These are phyloP conservation scores for Heliothis virescens DNA, from an alignment of 1,140 invertebrate species.

Conservation along the genomic window DNA sequence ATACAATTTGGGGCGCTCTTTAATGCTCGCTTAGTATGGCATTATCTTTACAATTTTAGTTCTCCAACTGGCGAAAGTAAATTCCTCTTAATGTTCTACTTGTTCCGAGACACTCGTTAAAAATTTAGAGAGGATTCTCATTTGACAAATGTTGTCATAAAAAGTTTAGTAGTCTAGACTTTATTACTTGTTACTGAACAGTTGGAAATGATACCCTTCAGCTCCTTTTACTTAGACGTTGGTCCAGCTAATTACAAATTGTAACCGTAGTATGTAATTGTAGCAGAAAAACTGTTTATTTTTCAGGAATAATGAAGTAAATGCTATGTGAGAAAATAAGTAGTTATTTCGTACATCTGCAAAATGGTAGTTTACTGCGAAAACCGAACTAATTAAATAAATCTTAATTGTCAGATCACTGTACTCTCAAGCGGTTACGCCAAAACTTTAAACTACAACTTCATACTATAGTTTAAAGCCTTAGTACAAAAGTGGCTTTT, in stretches of 20 bases:
- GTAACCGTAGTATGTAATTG: background rate
- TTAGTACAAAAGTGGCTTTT: too few relatives aligned
- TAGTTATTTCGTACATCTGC: background rate
- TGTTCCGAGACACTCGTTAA: conserved; percentile 37
- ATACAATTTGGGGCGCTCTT: conserved; percentile 71
- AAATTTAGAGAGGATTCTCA: conserved; percentile 43
- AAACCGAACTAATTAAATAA: background rate
- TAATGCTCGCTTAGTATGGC: conserved; percentile 58
- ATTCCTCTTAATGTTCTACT: conserved; percentile 30
- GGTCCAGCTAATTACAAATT: background rate
- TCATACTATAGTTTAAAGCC: too few relatives aligned
- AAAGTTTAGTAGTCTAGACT: conserved; percentile 39
- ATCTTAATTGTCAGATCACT: conserved; percentile 5
- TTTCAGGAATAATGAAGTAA: background rate
- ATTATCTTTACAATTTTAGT: conserved; percentile 50
- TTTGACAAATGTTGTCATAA: conserved; percentile 43
- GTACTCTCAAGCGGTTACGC: too few relatives aligned
- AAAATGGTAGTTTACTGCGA: background rate
- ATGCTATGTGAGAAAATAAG: background rate
- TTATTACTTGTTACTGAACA: conserved; percentile 36
- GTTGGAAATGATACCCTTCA: conserved; percentile 22
- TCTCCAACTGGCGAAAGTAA: conserved; percentile 15
- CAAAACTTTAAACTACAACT: too few relatives aligned
- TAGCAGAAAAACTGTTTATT: background rate
- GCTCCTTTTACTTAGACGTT: conserved; percentile 7